Base-by-base conservation (phyloP, 2,113 vertebrate species). In the Calidris pugnax region DNA sequence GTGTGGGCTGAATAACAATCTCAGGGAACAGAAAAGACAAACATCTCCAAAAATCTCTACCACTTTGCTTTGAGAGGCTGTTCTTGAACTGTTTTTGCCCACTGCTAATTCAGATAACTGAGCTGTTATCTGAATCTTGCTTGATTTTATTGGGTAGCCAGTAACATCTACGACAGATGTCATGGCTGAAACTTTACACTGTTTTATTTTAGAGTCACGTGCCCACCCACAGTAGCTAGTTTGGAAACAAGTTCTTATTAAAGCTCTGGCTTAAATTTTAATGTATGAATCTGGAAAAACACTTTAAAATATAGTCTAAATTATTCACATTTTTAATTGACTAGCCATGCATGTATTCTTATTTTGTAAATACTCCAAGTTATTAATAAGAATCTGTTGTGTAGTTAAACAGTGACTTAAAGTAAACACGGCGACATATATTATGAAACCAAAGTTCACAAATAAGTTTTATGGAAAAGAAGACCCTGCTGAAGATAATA, bases 21-120 rank as follows among this genome's bases (percentile, higher is more conserved):
- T 85, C 57, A 66, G 87, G 77, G 84, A 92, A 89, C 50, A 89
- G 72, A 64, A 87, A 92, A 93, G 60, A 88, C 26, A 89, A 94
- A 85, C 89, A 85, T 66, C 30, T 15, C 53, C 73, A 93, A 87
- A 95, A 80, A 93, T 81, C 83, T 91, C 92, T 69, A 33, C 37
- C 37, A 28, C 43, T 89, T 43, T 74, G 32, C 45, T 81, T 93
- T 93, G 74, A 75, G 81, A 96, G 63, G 73, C 35, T 82, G 33
- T 43, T 96, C 63, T 92, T 87, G 68, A 89, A 56, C 60, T 89
- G 45, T 57, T 93, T 73, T 89, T 2, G 0, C 45, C 50, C 53
- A 73, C 66, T 87, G 69, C 62, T 89, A 75, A 64, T 82, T 94
- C 56, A 82, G 67, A 91, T 48, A 85, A 16, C 63, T 60, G 66